phyloP scores from a whole-genome alignment of 1,140 invertebrate species.

The Drosophila melanica region DNA sequence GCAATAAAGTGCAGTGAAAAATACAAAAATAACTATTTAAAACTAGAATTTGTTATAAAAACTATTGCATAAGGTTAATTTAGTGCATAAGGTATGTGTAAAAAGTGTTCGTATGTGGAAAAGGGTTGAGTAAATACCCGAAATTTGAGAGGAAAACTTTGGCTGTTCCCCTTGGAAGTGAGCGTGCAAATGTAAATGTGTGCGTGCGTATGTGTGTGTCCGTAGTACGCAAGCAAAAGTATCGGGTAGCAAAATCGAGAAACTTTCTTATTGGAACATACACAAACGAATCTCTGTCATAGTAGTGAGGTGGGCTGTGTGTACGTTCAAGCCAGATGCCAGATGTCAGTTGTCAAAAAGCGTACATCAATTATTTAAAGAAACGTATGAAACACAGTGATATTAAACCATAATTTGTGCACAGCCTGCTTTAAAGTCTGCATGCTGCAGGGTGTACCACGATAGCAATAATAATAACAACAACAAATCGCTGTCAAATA shows the following conservation, averaged over 20 bases:
- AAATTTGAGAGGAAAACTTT: conserved; percentile 63
- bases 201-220: conserved; percentile 17
- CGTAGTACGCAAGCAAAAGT: conserved; percentile 72
- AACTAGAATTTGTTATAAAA: conserved; percentile 55
- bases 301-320: conserved; percentile 5
- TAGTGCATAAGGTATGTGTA: conserved; percentile 65
- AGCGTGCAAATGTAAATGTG: conserved; percentile 33
- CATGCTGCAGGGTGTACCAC: background rate
- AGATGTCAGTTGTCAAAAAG: conserved; percentile 29
- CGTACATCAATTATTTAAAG: conserved; percentile 20
- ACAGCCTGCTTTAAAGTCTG: conserved; percentile 8
- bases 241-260: conserved; percentile 79
- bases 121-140: background rate
- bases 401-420: background rate
- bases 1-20: conserved; percentile 76
- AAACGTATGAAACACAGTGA: background rate
- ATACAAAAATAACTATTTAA: conserved; percentile 68
- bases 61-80: conserved; percentile 64
- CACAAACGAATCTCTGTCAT: conserved; percentile 25
- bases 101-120: conserved; percentile 20
- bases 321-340: conserved; percentile 27
- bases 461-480: conserved; percentile 16
- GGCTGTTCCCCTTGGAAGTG: conserved; percentile 42
- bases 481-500: background rate
- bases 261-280: conserved; percentile 74